Evolutionary conservation across 2,113 vertebrate species (phyloP).

Genomic region (Cinclus cinclus): DNA sequence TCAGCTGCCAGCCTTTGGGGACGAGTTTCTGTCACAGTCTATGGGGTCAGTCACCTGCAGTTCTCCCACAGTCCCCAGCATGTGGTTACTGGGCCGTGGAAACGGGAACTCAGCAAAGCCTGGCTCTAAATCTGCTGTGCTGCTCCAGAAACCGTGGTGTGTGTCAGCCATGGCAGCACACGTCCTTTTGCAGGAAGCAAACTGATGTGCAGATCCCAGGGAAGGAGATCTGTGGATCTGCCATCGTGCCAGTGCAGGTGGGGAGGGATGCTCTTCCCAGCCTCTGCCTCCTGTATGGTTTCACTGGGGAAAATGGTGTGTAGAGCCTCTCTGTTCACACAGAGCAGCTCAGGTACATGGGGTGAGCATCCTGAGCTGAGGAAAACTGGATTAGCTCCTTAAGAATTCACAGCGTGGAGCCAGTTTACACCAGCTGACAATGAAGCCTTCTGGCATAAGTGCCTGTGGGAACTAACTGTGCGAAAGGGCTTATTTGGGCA

Average conservation of each 20-base stretch:
- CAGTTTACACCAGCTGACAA: background rate
- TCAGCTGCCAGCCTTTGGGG: constrained; percentile 73
- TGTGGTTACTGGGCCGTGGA: constrained; percentile 47
- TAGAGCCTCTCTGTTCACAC: background rate
- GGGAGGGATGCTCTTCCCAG: background rate
- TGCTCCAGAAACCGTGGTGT: background rate
- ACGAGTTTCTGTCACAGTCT: background rate
- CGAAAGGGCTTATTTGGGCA: background rate
- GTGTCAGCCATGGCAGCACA: background rate
- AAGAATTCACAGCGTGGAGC: background rate
- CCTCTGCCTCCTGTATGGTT: background rate
- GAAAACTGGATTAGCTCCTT: background rate
- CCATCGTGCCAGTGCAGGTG: fast-evolving
- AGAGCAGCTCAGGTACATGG: background rate
- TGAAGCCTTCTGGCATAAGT: background rate
- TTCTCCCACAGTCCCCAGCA: constrained; percentile 73
- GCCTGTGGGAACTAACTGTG: background rate
- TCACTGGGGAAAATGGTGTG: background rate
- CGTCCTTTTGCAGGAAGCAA: background rate
- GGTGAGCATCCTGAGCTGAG: background rate
- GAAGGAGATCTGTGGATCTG: background rate
- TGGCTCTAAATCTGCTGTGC: background rate
- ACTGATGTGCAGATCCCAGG: background rate
- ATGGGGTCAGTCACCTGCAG: constrained; percentile 70
- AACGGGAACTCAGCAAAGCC: background rate